Conservation (phyloP, 2,113 vertebrate genomes). For the Pleuronectes platessa region DNA sequence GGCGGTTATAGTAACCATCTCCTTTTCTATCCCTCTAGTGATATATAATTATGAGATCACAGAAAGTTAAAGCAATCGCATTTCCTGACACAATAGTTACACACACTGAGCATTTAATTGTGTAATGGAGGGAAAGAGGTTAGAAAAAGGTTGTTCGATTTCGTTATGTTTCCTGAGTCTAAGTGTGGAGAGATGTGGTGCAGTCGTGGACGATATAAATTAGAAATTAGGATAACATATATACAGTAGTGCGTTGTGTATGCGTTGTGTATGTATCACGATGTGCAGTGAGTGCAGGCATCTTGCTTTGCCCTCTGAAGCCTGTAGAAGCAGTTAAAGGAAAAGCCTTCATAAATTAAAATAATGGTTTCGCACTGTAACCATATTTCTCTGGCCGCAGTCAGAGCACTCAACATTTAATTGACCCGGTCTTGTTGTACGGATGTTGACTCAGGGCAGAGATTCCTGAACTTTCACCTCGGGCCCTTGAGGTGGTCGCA, state of each 20-base stretch:
- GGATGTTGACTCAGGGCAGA: background rate
- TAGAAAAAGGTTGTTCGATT: background rate
- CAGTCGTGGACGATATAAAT: background rate
- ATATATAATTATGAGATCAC: too few relatives aligned
- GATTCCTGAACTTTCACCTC: background rate
- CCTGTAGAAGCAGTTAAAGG: background rate
- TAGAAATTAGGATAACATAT: background rate
- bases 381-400: background rate
- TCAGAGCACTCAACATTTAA: background rate
- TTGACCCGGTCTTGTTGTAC: background rate
- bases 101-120: too few relatives aligned
- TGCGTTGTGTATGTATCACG: too few relatives aligned
- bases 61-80: too few relatives aligned
- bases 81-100: too few relatives aligned
- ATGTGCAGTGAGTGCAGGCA: background rate
- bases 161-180: background rate
- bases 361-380: background rate
- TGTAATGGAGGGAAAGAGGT: too few relatives aligned
- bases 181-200: background rate
- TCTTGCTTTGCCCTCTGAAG: background rate
- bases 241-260: background rate
- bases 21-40: too few relatives aligned
- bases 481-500: background rate
- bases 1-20: too few relatives aligned
- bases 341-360: background rate